Percentiles rank a stretch among this genome's conserved stretches.
These are phyloP conservation scores for Corythoichthys haematopterus DNA, from an alignment of 2,113 vertebrate species.

Conservation along the genomic window DNA sequence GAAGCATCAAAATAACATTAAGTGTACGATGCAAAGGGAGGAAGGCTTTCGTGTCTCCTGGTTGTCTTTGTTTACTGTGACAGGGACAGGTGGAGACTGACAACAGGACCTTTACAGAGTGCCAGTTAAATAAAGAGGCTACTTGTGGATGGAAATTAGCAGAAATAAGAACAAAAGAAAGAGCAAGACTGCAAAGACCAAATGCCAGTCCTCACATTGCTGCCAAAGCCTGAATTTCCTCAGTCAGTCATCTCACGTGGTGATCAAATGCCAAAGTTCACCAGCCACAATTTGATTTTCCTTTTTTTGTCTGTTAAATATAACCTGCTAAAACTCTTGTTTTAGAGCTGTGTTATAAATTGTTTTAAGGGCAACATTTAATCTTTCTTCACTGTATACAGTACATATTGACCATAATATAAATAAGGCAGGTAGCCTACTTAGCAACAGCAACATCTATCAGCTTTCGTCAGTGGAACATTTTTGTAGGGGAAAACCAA, in stretches of 20 bases:
- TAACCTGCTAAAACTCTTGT: not conserved
- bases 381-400: not conserved
- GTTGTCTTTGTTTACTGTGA: slow-evolving; percentile 68
- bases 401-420: not conserved
- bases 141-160: slow-evolving; percentile 59
- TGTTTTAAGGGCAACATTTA: not conserved
- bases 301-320: slow-evolving; percentile 13
- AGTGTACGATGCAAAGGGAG: slow-evolving; percentile 14
- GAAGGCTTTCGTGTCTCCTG: slow-evolving; percentile 44
- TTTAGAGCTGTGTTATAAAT: not conserved
- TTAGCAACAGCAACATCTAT: not conserved
- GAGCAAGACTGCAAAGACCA: slow-evolving; percentile 40
- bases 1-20: not conserved
- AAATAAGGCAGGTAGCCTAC: not conserved
- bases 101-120: slow-evolving; percentile 68
- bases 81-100: slow-evolving; percentile 68
- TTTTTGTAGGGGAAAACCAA: too few relatives aligned
- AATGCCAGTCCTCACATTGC: slow-evolving; percentile 61
- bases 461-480: too few relatives aligned
- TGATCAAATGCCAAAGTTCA: slow-evolving; percentile 30
- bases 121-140: slow-evolving; percentile 59
- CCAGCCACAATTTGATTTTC: slow-evolving; percentile 12
- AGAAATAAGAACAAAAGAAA: slow-evolving; percentile 58
- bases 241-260: slow-evolving; percentile 26
- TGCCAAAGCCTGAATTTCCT: slow-evolving; percentile 56